Evolutionary conservation across 2,113 vertebrate species (phyloP), one percentile per base, ranked within the genome.

Genomic region (Eleginops maclovinus): DNA sequence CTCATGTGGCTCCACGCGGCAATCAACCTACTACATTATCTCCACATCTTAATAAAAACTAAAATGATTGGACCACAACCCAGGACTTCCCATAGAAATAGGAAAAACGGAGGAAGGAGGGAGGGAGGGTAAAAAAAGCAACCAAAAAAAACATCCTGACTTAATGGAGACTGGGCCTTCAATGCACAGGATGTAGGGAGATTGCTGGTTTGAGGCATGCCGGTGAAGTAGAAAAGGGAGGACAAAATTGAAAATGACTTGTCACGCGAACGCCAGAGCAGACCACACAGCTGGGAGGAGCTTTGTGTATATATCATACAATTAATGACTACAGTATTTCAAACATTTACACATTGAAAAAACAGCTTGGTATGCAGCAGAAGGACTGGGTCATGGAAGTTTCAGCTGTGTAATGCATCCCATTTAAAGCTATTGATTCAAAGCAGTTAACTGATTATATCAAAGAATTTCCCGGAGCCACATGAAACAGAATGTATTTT

Each of bases 41-140:
- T 4, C 46, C 70, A 21, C 82, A 94, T 93, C 87, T 89, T 85
- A 92, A 88, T 92, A 92, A 93, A 94, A 93, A 91, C 89, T 90
- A 66, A 83, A 92, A 93, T 92, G 89, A 93, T 90, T 92, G 90
- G 75, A 60, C 77, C 77, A 71, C 90, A 82, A 82, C 87, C 88
- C 90, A 88, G 75, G 55, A 86, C 88, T 77, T 93, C 90, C 90
- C 77, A 72, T 40, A 79, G 77, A 83, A 89, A 84, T 59, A 65
- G 67, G 66, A 79, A 82, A n/a, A 85, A 80, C 6, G 21, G 31
- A 46, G 72, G 36, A 53, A 49, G 55, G 43, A 11, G 59, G 24
- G 10, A 40, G n/a, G 24, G n/a, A 50, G 2, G n/a, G n/a, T n/a
- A n/a, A n/a, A n/a, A n/a, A n/a, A n/a, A n/a, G 21, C 41, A 82